Percentiles rank a stretch among this genome's conserved stretches.
Evolutionary conservation across 2,888 invertebrate genomes (phyloP).

Genomic region (Diogma glabrata): DNA sequence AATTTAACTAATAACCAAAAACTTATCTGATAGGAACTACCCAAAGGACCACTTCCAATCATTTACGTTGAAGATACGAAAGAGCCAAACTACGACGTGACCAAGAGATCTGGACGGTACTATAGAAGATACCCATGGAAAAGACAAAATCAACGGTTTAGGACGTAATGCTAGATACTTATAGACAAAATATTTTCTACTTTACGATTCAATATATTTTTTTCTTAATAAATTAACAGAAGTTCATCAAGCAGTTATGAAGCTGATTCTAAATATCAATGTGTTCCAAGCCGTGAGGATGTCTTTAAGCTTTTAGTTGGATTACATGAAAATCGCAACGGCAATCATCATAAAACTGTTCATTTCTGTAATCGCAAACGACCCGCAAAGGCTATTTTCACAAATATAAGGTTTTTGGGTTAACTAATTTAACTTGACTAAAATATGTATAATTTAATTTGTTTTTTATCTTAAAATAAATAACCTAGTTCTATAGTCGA

Average conservation of each 20-base stretch:
- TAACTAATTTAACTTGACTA: no score
- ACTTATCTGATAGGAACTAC: slow-evolving; percentile 34
- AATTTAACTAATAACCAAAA: no score
- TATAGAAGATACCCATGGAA: slow-evolving; percentile 53
- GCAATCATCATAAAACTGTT: slow-evolving; percentile 41
- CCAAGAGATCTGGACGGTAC: slow-evolving; percentile 42
- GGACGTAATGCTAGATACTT: slow-evolving; percentile 26
- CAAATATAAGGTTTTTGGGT: slow-evolving; percentile 51
- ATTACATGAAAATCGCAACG: slow-evolving; percentile 47
- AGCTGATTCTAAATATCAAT: slow-evolving; percentile 45
- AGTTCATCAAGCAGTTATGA: no score
- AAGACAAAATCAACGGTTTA: slow-evolving; percentile 41
- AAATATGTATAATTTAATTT: no score
- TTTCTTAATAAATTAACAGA: slow-evolving; percentile 20
- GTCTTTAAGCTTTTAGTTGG: slow-evolving; percentile 47
- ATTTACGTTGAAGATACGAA: slow-evolving; percentile 31
- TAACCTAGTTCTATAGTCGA: no score
- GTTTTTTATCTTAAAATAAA: no score
- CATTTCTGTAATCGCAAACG: slow-evolving; percentile 51
- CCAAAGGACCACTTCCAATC: slow-evolving; percentile 30
- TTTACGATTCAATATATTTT: slow-evolving; percentile 1
- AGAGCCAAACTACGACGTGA: slow-evolving; percentile 19
- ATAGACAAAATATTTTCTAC: slow-evolving; percentile 3
- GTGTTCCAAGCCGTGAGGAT: slow-evolving; percentile 50
- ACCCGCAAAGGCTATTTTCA: slow-evolving; percentile 46